phyloP scores from a whole-genome alignment of 2,888 invertebrate species.

The Ormyrus pomaceus region DNA sequence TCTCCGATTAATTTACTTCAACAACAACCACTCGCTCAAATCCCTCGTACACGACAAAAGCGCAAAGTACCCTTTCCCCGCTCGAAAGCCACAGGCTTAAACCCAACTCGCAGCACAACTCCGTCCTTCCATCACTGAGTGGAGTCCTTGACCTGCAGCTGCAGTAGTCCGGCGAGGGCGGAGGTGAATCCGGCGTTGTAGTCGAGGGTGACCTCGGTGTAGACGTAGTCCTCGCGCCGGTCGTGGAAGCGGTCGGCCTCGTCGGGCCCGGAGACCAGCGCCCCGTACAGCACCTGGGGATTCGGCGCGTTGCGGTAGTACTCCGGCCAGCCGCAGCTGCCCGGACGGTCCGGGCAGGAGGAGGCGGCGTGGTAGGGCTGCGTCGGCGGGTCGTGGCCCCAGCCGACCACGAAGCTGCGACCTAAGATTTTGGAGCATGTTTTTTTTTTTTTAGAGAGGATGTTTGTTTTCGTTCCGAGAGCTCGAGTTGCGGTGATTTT shows the following conservation, averaged over 20 bases:
- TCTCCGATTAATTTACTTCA: no score
- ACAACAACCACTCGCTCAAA: no score
- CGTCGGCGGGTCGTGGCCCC: slow-evolving; percentile 76
- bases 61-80: no score
- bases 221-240: slow-evolving; percentile 77
- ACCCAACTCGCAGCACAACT: not conserved
- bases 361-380: slow-evolving; percentile 79
- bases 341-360: slow-evolving; percentile 77
- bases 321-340: slow-evolving; percentile 76
- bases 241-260: slow-evolving; percentile 77
- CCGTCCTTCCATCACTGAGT: not conserved
- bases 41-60: no score
- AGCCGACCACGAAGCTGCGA: slow-evolving; percentile 78
- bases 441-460: no score
- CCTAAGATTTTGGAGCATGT: slow-evolving; percentile 65
- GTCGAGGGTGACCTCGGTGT: slow-evolving; percentile 79
- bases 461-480: no score
- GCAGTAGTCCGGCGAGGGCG: slow-evolving; percentile 76
- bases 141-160: slow-evolving; percentile 65
- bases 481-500: no score
- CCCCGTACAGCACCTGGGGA: slow-evolving; percentile 78
- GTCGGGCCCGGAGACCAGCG: slow-evolving; percentile 79
- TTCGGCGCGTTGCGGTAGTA: slow-evolving; percentile 75
- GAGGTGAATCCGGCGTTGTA: slow-evolving; percentile 79
- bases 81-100: no score